Base-by-base conservation (phyloP, 2,797 vertebrate genomes). In the Anabacerthia variegaticeps region DNA sequence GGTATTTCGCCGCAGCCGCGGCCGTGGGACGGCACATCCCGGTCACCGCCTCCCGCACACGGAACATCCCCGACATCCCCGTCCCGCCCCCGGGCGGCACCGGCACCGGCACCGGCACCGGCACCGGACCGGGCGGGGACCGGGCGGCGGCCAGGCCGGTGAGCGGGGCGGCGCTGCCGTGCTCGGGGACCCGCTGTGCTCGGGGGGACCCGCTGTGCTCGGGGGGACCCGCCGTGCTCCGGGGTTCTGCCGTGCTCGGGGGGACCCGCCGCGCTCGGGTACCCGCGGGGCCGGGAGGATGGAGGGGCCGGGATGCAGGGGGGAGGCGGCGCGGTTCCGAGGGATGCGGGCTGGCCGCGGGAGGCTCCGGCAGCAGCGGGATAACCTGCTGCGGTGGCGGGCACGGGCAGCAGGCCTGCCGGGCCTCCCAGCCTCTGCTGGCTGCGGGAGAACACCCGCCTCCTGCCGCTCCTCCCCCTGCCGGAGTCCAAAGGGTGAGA, bases 401-500 rank as follows among this genome's bases (percentile, higher is more conserved):
- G 44, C 7, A 9, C 23, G 12, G 11, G 8, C 28, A 12, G 23
- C 1, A 20, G 49, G 63, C 63, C 78, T 13, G 78, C 27, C 30
- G 16, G 62, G 43, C 43, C 32, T 19, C 4, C 32, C 63, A 13
- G 71, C 41, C 36, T 34, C 71, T 6, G 37, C 43, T 16, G 2
- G 27, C 55, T 26, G 65, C 65, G 1, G 51, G 24, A 22, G 8
- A 34, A 16, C 36, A 19, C 2, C 23, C 14, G 17, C 9, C 28
- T 28, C 32, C 43, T 26, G 28, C 48, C 46, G 16, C 22, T 36
- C 58, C 58, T 1, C 7, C 36, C 32, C 15, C 20, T 4, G 3
- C 28, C 5, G 5, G 9, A 11, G 37, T 4, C n/a, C 76, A 1
- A 1, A 8, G 48, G 8, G 4, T 16, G 4, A 9, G 6, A 5